These are phyloP conservation scores for Pedetes capensis DNA, from an alignment of 2,113 vertebrate species.

Conservation along the genomic window DNA sequence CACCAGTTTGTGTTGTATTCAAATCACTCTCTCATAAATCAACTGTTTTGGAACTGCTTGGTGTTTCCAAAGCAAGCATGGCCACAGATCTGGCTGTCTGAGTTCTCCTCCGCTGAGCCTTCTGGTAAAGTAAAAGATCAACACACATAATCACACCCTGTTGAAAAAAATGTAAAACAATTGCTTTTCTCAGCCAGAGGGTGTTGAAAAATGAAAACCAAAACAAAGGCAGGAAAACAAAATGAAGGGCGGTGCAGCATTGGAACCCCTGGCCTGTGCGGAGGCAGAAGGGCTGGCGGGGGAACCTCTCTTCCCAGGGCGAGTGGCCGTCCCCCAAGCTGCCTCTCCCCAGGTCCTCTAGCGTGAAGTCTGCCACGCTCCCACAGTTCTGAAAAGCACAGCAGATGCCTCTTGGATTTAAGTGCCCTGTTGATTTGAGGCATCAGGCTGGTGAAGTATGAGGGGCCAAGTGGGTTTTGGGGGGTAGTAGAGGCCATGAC, in stretches of 20 bases:
- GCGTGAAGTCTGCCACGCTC: not conserved
- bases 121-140: too few relatives aligned
- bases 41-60: not conserved
- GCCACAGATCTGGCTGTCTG: not conserved
- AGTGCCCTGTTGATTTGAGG: not conserved
- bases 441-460: fast-evolving
- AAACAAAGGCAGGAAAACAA: not conserved
- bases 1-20: fast-evolving
- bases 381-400: fast-evolving
- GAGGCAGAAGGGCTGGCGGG: fast-evolving
- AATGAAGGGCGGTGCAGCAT: not conserved
- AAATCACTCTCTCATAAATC: not conserved
- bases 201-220: not conserved
- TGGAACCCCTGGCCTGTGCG: fast-evolving
- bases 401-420: too few relatives aligned
- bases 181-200: not conserved
- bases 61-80: fast-evolving
- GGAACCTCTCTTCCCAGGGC: fast-evolving
- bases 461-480: not conserved
- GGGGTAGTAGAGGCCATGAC: not conserved
- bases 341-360: not conserved
- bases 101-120: fast-evolving
- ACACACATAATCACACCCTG: fast-evolving
- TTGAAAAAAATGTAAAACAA: not conserved
- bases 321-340: too few relatives aligned